Base-by-base conservation (phyloP, 2,113 vertebrate species). In the Xiphophorus hellerii region DNA sequence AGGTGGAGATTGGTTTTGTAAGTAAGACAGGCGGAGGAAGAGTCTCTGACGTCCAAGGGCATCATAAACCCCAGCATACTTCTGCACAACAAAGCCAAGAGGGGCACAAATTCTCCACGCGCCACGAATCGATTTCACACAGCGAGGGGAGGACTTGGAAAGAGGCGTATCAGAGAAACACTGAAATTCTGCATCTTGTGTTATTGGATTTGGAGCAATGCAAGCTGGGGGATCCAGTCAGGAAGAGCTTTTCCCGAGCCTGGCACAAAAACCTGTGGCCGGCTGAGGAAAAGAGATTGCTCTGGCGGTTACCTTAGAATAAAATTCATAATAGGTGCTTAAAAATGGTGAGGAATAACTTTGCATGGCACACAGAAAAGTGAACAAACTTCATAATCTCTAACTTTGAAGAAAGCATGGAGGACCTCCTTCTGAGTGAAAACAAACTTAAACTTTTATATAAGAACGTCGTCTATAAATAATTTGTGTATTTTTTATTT, bases 101-200 rank as follows among this genome's bases (percentile, higher is more conserved):
- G 88, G 85, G 87, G 86, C 84, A 81, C 88, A 85, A 90, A 90
- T 93, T 93, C 85, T 90, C 86, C 88, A 90, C 89, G 89, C 84
- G 70, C 87, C 71, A 73, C 77, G 84, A 94, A 94, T 94, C 90
- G 68, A 93, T 94, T 94, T 94, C 92, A 93, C 92, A 93, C 90
- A 83, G 69, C 90, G 77, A 86, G 83, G 76, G 81, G 78, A 92
- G 88, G 89, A 93, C 89, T 90, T 89, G 89, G 88, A 90, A 86
- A 77, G 88, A 89, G 86, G 85, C 85, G 66, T 88, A 87, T 88
- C 85, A 30, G 66, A 86, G 83, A 87, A 73, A 83, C 84, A 83
- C 82, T 87, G 86, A 91, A 93, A 92, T 88, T 86, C 90, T 87
- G 88, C 88, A 86, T 92, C 92, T 91, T 88, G 83, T 86, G 77